These are phyloP conservation scores for Castor canadensis DNA, from an alignment of 2,113 vertebrate genomes.

Conservation along the genomic window DNA sequence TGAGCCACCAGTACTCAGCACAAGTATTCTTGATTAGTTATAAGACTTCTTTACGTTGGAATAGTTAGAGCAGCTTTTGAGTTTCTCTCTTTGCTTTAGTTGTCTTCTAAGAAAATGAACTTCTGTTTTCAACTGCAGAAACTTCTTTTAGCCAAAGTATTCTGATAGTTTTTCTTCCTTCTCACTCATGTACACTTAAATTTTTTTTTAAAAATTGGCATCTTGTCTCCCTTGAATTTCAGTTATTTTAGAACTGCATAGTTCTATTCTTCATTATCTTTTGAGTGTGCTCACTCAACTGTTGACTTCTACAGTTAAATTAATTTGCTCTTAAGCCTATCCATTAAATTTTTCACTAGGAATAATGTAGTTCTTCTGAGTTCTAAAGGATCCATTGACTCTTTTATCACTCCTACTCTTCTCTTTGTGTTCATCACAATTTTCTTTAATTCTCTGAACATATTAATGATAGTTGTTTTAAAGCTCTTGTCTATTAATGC, in stretches of 20 bases:
- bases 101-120: too few species aligned
- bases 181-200: background rate
- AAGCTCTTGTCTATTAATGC: background rate
- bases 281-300: background rate
- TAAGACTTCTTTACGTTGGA: too few species aligned
- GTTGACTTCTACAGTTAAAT: background rate
- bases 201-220: background rate
- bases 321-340: background rate
- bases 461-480: background rate
- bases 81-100: too few species aligned
- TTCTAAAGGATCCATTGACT: background rate
- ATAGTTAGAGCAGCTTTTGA: too few species aligned
- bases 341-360: background rate
- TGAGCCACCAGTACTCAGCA: too few species aligned
- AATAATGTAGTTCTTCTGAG: constrained; percentile 13
- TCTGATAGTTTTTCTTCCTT: too few species aligned
- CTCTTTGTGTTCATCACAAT: background rate
- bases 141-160: too few species aligned
- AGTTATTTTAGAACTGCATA: background rate
- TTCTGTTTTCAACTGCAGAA: too few species aligned
- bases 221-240: background rate
- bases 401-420: constrained; percentile 32
- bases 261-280: background rate
- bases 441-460: constrained; percentile 10
- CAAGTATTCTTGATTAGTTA: too few species aligned